Conservation (phyloP, 2,888 invertebrate species). For the Eristalinus aeneus region DNA sequence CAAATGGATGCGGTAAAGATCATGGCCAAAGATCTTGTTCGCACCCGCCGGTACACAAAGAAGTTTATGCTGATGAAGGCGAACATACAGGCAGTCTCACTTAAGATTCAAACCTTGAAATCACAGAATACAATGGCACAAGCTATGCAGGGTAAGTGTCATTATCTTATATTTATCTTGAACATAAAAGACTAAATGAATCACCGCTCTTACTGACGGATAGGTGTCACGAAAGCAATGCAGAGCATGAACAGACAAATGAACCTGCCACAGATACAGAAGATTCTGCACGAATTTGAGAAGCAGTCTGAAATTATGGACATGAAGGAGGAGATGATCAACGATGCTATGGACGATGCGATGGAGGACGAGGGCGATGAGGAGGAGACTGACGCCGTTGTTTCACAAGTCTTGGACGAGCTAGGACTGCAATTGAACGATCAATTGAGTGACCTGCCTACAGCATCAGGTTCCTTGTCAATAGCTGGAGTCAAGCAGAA, state of each 20-base stretch:
- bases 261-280: conserved; percentile 99
- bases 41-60: conserved; percentile 96
- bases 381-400: conserved; percentile 98
- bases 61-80: conserved; percentile 99
- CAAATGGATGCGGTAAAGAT: conserved; percentile 99
- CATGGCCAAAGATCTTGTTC: conserved; percentile 99
- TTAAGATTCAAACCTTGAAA: conserved; percentile 98
- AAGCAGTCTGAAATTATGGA: conserved; percentile 99
- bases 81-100: conserved; percentile 98
- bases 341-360: conserved; percentile 99
- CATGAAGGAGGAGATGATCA: conserved; percentile 99
- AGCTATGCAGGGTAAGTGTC: conserved; percentile 91
- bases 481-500: conserved; percentile 84
- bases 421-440: conserved; percentile 97
- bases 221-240: conserved; percentile 97
- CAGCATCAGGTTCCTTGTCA: conserved; percentile 83
- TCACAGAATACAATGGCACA: conserved; percentile 99
- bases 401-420: conserved; percentile 98
- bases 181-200: too few species aligned
- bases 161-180: background rate
- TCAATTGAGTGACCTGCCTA: conserved; percentile 93
- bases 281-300: conserved; percentile 98
- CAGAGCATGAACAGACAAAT: conserved; percentile 98
- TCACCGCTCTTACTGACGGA: background rate
- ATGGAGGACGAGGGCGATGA: conserved; percentile 99